phyloP scores from a whole-genome alignment of 53 echinoderm and acorn worm genomes.

The Holothuria scabra region DNA sequence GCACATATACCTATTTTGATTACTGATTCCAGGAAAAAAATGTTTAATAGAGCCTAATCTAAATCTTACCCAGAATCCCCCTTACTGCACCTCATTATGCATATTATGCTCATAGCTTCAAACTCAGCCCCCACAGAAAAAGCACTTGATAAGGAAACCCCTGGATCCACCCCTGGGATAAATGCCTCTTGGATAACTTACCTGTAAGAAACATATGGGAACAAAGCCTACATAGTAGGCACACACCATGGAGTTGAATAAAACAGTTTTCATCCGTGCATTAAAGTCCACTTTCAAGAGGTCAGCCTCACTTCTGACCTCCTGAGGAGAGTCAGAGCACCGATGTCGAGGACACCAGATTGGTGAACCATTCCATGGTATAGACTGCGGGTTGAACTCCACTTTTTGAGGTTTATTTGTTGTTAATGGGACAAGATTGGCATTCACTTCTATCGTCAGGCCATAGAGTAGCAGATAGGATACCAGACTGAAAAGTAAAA shows the following conservation, averaged over 20 bases:
- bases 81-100: too few species aligned
- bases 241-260: conserved; percentile 99
- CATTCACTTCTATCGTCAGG: conserved; percentile 89
- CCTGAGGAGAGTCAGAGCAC: conserved; percentile 83
- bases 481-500: conserved; percentile 67
- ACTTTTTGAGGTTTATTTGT: conserved; percentile 43
- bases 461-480: conserved; percentile 97
- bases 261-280: conserved; percentile 85
- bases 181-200: conserved; percentile 17
- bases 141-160: too few species aligned
- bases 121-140: too few species aligned
- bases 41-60: too few species aligned
- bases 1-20: too few species aligned
- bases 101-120: too few species aligned
- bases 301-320: conserved; percentile 86
- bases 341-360: conserved; percentile 62
- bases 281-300: conserved; percentile 92
- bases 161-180: too few species aligned
- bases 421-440: conserved; percentile 51
- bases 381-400: conserved; percentile 10
- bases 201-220: conserved; percentile 96
- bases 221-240: conserved; percentile 99
- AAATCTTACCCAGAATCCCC: too few species aligned
- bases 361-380: conserved; percentile 61
- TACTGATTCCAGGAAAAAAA: too few species aligned